A percentile compares a stretch with the other conserved stretches of the same genome.
Evolutionary conservation across 1,140 invertebrate genomes (phyloP).

Genomic region (Rhopalosiphum maidis): DNA sequence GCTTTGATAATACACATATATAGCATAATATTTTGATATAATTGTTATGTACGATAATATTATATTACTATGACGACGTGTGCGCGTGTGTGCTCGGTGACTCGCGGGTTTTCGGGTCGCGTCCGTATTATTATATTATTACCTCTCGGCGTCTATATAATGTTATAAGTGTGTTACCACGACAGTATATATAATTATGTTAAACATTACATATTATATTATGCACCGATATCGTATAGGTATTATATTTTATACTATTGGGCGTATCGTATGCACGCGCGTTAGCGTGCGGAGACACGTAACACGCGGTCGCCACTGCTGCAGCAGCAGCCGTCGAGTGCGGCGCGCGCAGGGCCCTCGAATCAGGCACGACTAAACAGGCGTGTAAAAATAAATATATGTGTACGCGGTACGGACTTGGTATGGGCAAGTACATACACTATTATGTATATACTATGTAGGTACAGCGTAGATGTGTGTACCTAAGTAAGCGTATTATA

Average conservation of each 20-base stretch:
- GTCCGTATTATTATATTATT: not conserved
- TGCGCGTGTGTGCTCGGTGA: not conserved
- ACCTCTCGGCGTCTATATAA: not conserved
- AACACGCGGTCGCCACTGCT: not conserved
- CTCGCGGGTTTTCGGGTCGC: not conserved
- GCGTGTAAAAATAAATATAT: slow-evolving; percentile 1
- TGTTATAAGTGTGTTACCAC: not conserved
- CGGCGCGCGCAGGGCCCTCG: too few relatives aligned
- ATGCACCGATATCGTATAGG: not conserved
- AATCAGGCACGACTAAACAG: not conserved
- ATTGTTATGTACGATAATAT: not conserved
- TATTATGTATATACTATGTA: not conserved
- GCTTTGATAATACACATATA: too few relatives aligned
- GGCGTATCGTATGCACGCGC: too few relatives aligned
- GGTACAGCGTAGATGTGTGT: too few relatives aligned
- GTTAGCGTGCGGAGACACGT: too few relatives aligned
- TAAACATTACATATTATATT: not conserved
- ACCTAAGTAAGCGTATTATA: not conserved
- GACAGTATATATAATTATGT: not conserved
- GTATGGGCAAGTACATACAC: not conserved
- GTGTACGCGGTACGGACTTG: not conserved
- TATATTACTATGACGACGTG: not conserved
- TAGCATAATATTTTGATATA: too few relatives aligned
- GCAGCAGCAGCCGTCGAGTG: too few relatives aligned
- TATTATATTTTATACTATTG: not conserved